Evolutionary conservation across 2,113 vertebrate genomes (phyloP).

Genomic region (Genyomyrus donnyi): DNA sequence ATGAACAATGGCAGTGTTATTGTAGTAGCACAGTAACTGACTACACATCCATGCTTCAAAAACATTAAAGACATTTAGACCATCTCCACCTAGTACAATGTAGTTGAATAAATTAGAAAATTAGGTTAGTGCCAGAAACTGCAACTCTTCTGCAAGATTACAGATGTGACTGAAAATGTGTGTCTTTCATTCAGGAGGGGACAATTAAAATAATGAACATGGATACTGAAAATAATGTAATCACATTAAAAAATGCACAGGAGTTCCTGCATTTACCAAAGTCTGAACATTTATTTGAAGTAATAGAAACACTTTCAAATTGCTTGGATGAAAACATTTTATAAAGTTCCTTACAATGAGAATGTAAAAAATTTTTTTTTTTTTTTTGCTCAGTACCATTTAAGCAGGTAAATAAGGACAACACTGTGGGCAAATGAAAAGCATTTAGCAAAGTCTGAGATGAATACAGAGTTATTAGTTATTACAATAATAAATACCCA

Average conservation of each 20-base stretch:
- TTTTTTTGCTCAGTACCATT: slow-evolving; percentile 73
- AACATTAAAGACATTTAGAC: background rate
- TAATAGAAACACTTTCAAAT: slow-evolving; percentile 84
- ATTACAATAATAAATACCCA: slow-evolving; percentile 81
- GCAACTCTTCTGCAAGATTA: background rate
- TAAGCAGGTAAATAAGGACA: slow-evolving; percentile 56
- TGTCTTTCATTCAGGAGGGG: background rate
- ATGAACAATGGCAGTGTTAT: background rate
- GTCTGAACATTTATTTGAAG: slow-evolving; percentile 74
- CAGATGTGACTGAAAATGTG: background rate
- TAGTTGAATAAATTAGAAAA: background rate
- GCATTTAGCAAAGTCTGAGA: slow-evolving; percentile 43
- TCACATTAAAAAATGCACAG: slow-evolving; percentile 17
- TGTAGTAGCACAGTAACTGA: background rate
- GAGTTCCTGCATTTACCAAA: slow-evolving; percentile 50
- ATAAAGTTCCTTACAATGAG: slow-evolving; percentile 56
- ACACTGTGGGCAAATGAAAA: background rate
- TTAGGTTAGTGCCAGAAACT: background rate
- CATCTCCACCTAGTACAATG: background rate
- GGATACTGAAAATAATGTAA: background rate
- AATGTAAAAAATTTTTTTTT: slow-evolving; percentile 49
- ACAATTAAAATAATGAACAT: slow-evolving; percentile 2
- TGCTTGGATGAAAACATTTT: slow-evolving; percentile 76
- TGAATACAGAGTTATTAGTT: slow-evolving; percentile 64
- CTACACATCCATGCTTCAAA: background rate